phyloP scores from a whole-genome alignment of 2,888 invertebrate genomes.

The Sarcophaga carnaria region DNA sequence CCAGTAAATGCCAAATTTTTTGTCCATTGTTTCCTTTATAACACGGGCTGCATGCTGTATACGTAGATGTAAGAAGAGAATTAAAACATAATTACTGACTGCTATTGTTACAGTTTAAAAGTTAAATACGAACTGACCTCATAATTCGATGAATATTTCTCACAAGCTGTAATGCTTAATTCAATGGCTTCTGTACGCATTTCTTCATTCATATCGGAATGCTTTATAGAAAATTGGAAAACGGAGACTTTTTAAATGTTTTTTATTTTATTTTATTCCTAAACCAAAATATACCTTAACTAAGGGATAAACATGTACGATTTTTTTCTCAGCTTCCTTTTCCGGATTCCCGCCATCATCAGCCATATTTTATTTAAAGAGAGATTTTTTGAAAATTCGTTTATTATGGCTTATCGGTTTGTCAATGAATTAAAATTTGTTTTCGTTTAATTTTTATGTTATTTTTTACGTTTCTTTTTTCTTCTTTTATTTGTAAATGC shows the following conservation, averaged over 20 bases:
- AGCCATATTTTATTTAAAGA: conserved; percentile 74
- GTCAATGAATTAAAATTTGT: conserved; percentile 15
- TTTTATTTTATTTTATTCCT: background rate
- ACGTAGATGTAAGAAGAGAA: background rate
- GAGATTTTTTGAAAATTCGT: background rate
- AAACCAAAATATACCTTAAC: conserved; percentile 85
- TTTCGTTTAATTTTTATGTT: conserved; percentile 7
- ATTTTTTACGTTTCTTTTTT: conserved; percentile 21
- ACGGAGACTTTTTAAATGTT: background rate
- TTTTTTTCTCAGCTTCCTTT: conserved; percentile 84
- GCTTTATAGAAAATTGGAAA: conserved; percentile 82
- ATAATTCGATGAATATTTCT: conserved; percentile 93
- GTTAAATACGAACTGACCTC: conserved; percentile 83
- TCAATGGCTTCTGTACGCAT: conserved; percentile 95
- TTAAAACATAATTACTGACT: background rate
- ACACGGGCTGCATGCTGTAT: conserved; percentile 91
- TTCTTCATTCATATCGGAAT: conserved; percentile 96
- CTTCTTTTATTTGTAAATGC: conserved; percentile 21
- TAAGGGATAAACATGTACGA: conserved; percentile 91
- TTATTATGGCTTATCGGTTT: background rate
- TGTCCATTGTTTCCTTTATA: conserved; percentile 97
- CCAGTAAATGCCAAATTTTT: conserved; percentile 96
- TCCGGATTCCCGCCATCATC: conserved; percentile 79
- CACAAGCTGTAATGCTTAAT: conserved; percentile 95
- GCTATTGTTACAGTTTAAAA: background rate